Evolutionary conservation across 1,140 invertebrate species (phyloP).

Genomic region (Apis laboriosa): DNA sequence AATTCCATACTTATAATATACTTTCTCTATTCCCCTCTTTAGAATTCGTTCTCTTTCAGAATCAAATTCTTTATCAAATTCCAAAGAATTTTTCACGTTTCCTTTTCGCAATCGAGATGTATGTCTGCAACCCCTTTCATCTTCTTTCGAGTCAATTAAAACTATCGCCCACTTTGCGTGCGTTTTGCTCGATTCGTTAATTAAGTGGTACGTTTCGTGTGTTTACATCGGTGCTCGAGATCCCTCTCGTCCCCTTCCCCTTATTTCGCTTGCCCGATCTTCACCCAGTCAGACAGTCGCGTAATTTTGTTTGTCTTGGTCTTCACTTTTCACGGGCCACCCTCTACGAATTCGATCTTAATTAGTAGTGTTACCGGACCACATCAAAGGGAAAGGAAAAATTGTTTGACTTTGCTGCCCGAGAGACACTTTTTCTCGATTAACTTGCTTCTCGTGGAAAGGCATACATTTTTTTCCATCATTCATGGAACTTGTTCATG

Average conservation of each 20-base stretch:
- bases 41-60: too few relatives aligned
- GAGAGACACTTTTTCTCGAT: slow-evolving; percentile 4
- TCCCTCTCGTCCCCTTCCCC: slow-evolving; percentile 19
- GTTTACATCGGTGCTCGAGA: slow-evolving; percentile 48
- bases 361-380: slow-evolving; percentile 26
- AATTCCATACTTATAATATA: too few relatives aligned
- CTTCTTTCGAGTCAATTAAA: slow-evolving; percentile 47
- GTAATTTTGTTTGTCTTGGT: slow-evolving; percentile 58
- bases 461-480: background rate
- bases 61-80: too few relatives aligned
- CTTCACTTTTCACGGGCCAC: slow-evolving; percentile 29
- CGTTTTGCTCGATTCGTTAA: slow-evolving; percentile 52
- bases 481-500: background rate
- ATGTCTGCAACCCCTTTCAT: background rate
- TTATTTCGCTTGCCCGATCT: slow-evolving; percentile 38
- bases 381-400: slow-evolving; percentile 21
- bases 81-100: too few relatives aligned
- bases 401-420: slow-evolving; percentile 29
- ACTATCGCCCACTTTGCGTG: slow-evolving; percentile 49
- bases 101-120: too few relatives aligned
- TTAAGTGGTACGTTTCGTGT: slow-evolving; percentile 58
- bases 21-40: too few relatives aligned
- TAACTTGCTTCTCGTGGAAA: background rate
- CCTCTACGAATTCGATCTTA: slow-evolving; percentile 47
- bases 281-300: slow-evolving; percentile 9